These are phyloP conservation scores for Trachelus iudaicus DNA, from an alignment of 2,888 invertebrate species.

Conservation along the genomic window DNA sequence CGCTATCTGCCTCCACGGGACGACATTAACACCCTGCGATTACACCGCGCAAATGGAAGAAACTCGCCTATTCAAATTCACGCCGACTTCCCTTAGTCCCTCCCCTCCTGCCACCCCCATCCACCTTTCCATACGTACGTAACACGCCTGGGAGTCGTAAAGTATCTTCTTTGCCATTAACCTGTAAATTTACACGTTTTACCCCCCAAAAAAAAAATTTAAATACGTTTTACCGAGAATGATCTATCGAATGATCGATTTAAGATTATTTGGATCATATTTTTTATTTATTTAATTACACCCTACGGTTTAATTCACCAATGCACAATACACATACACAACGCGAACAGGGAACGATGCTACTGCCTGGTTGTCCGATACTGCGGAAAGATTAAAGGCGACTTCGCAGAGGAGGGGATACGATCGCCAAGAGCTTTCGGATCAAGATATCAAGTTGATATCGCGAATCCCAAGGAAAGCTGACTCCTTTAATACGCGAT, in stretches of 20 bases:
- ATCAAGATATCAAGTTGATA: neutral
- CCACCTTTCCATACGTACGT: neutral
- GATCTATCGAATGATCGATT: too few species aligned
- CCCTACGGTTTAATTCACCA: too few species aligned
- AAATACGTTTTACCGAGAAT: too few species aligned
- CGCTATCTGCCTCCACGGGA: conserved; percentile 26
- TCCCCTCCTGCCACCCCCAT: neutral
- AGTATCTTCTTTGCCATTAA: neutral
- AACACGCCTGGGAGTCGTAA: neutral
- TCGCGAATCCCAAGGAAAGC: neutral
- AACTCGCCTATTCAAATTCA: conserved; percentile 34
- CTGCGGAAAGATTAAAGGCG: neutral
- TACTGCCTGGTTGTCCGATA: neutral
- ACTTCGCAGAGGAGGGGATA: neutral
- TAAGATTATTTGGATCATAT: too few species aligned
- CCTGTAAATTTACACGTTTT: neutral
- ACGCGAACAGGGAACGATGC: neutral
- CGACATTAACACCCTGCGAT: conserved; percentile 49
- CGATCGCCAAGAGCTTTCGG: neutral
- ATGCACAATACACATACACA: neutral
- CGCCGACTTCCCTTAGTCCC: neutral
- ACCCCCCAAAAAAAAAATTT: too few species aligned
- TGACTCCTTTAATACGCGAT: conserved; percentile 10
- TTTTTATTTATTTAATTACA: too few species aligned
- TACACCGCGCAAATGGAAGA: conserved; percentile 47